Percentiles rank a stretch among this genome's conserved stretches.
Conservation (phyloP, 2,888 invertebrate genomes). For the Tromatobia lineatoria region DNA sequence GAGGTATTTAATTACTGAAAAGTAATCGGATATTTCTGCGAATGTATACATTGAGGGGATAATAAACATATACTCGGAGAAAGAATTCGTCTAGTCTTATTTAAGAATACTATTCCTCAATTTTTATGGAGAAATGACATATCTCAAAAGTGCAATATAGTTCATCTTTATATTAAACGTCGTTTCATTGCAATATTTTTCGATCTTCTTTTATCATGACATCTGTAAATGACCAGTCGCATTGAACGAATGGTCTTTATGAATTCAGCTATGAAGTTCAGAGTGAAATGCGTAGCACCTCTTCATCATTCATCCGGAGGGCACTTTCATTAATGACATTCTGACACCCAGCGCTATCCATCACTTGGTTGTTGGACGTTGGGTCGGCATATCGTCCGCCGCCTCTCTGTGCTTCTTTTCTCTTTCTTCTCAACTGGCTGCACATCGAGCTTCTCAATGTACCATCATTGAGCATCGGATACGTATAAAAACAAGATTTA, state of each 20-base stretch:
- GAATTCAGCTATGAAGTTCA: background rate
- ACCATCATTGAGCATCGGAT: background rate
- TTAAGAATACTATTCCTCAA: background rate
- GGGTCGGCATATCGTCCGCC: background rate
- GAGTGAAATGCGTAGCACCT: background rate
- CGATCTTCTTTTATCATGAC: background rate
- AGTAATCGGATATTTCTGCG: background rate
- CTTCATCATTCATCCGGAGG: constrained; percentile 7
- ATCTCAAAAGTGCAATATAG: too few species aligned
- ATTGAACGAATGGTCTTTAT: background rate
- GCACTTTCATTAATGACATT: constrained; percentile 20
- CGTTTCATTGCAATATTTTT: background rate
- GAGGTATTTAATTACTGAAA: background rate
- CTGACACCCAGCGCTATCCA: constrained; percentile 22
- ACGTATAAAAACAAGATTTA: background rate
- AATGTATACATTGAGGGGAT: background rate
- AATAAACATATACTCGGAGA: background rate
- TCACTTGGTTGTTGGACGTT: constrained; percentile 18
- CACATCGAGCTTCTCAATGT: background rate
- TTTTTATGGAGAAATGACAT: too few species aligned
- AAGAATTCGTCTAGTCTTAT: background rate
- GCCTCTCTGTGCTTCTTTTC: background rate
- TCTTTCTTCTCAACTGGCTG: background rate
- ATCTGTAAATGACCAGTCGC: background rate
- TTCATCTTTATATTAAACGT: background rate